Evolutionary conservation across 2,113 vertebrate genomes (phyloP), one percentile per base, ranked within the genome.

Genomic region (Blennius ocellaris): DNA sequence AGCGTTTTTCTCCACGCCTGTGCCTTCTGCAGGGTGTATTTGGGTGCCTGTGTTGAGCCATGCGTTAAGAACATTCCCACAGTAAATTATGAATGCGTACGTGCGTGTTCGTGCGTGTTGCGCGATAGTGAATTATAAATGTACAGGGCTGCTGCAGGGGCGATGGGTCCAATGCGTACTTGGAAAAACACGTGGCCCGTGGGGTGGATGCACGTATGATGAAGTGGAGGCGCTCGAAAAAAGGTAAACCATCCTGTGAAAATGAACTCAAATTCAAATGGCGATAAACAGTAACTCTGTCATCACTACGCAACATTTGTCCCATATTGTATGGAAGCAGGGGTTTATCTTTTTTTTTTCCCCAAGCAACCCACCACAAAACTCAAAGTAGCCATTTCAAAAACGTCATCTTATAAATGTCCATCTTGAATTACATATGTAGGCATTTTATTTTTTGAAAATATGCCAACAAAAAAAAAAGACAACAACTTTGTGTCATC

Each of bases 31-130:
- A 10, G 79, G 74, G 73, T 83, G 69, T 76, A 67, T 88, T 81
- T 73, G 70, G 80, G 83, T 76, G 69, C 69, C 60, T 65, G 86
- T 90, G 90, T 90, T 83, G 85, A 93, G 75, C 84, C 88, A 88
- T 87, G 91, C 87, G 80, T 92, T 85, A 91, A 92, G 90, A 91
- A 91, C 90, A 86, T 90, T 90, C 89, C 82, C 87, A 92, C 82
- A 82, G 83, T 93, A 89, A 93, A 92, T 93, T 87, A 92, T 92
- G 60, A 85, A 93, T 93, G 88, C 44, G 66, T 76, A 37, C 71
- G 80, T 61, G 78, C 60, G 63, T 10, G 39, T 43, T 57, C 4
- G 11, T 54, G 60, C 73, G 78, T 77, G 77, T 16, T 75, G 82
- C 75, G 77, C 48, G 21, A 65, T 45, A 15, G 81, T 93, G 75